Conservation (phyloP, 2,797 vertebrate genomes). For the Iguana delicatissima region DNA sequence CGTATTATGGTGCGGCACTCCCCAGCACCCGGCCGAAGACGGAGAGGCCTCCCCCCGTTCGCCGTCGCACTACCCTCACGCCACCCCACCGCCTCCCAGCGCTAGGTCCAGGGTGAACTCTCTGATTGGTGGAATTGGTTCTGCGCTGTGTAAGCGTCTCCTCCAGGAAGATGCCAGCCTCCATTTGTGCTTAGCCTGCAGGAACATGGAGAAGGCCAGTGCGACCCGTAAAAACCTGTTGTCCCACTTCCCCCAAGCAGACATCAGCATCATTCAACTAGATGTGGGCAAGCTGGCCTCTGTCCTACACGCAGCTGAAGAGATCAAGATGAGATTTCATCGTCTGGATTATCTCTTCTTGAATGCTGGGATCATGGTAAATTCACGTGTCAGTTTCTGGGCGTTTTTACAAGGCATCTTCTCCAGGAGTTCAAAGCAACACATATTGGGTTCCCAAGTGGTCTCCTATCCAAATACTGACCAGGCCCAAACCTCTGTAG, state of each 20-base stretch:
- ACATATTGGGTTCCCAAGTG: slow-evolving; percentile 10
- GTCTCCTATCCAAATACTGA: slow-evolving; percentile 33
- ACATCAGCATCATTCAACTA: slow-evolving; percentile 84
- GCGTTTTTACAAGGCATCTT: slow-evolving; percentile 90
- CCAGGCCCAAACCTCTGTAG: slow-evolving; percentile 17
- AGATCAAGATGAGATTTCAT: slow-evolving; percentile 88
- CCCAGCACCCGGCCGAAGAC: not conserved
- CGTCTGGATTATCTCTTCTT: slow-evolving; percentile 91
- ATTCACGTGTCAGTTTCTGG: slow-evolving; percentile 86
- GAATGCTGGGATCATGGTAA: slow-evolving; percentile 98
- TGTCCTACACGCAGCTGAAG: slow-evolving; percentile 81
- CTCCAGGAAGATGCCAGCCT: slow-evolving; percentile 82
- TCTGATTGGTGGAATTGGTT: slow-evolving; percentile 84
- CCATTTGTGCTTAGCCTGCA: slow-evolving; percentile 91
- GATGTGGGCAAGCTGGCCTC: slow-evolving; percentile 89
- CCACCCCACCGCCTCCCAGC: slow-evolving; percentile 19
- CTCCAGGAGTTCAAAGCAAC: slow-evolving; percentile 72
- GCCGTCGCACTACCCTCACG: slow-evolving; percentile 40
- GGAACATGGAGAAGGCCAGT: slow-evolving; percentile 83
- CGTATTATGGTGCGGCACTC: slow-evolving; percentile 58
- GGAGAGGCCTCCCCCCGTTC: not conserved
- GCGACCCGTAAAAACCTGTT: slow-evolving; percentile 81
- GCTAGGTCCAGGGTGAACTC: rapidly evolving
- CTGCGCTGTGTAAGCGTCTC: slow-evolving; percentile 88
- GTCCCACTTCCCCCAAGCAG: slow-evolving; percentile 80